phyloP scores from a whole-genome alignment of 2,113 vertebrate genomes.

The Acrocephalus kingi region DNA sequence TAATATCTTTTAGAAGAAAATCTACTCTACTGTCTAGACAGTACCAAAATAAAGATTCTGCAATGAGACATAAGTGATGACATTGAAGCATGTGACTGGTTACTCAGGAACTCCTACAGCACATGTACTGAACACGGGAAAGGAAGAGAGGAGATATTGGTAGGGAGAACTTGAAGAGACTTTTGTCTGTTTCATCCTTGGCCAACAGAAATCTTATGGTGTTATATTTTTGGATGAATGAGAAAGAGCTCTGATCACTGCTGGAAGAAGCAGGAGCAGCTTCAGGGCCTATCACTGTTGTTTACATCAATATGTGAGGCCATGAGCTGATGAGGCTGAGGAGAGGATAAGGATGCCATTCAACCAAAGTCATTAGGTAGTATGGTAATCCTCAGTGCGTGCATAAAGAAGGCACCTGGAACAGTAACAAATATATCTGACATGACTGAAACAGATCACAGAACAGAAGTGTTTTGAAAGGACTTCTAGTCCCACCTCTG shows the following conservation, averaged over 20 bases:
- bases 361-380: background rate
- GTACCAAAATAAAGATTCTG: background rate
- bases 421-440: background rate
- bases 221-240: background rate
- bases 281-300: background rate
- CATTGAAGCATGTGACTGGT: background rate
- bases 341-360: background rate
- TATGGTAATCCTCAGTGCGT: background rate
- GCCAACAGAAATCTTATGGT: background rate
- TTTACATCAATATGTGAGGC: background rate
- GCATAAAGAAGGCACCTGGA: background rate
- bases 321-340: background rate
- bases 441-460: background rate
- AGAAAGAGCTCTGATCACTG: background rate
- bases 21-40: background rate
- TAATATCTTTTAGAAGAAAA: background rate
- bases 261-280: background rate
- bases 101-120: background rate
- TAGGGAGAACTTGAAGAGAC: background rate
- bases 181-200: background rate
- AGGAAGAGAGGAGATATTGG: background rate
- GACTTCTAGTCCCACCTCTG: background rate
- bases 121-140: accelerated
- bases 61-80: accelerated
- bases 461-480: background rate